phyloP scores from a whole-genome alignment of 2,888 invertebrate genomes.

The Malthinus seriepunctatus region DNA sequence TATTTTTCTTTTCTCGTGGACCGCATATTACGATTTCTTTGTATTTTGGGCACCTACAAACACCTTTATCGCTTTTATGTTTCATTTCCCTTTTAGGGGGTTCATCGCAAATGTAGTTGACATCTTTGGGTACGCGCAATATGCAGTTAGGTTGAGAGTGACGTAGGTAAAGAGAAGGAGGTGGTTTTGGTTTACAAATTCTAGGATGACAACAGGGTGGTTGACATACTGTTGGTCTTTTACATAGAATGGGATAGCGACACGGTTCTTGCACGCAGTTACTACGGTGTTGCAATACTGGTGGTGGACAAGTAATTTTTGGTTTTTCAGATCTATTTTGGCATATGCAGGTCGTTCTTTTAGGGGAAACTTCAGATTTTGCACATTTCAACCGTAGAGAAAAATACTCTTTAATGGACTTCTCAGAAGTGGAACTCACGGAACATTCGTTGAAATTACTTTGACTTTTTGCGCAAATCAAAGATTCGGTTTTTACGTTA shows the following conservation, averaged over 20 bases:
- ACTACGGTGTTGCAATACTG: too few relatives aligned
- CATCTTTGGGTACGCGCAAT: too few relatives aligned
- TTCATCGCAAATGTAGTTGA: too few relatives aligned
- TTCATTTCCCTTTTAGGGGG: too few relatives aligned
- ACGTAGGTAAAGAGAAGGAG: not conserved
- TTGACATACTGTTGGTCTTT: not conserved
- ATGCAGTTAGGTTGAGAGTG: too few relatives aligned
- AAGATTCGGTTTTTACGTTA: slow-evolving; percentile 2
- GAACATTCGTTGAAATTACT: slow-evolving; percentile 15
- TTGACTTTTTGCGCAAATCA: slow-evolving; percentile 12
- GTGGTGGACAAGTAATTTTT: not conserved
- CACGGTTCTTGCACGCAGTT: not conserved
- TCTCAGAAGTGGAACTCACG: too few relatives aligned
- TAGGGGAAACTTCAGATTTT: slow-evolving; percentile 5
- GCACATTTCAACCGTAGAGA: slow-evolving; percentile 7
- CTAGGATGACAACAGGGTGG: not conserved
- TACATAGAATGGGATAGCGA: not conserved
- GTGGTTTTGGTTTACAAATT: not conserved
- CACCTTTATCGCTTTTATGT: too few relatives aligned
- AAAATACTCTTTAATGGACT: not conserved
- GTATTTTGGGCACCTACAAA: too few relatives aligned
- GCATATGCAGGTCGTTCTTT: not conserved
- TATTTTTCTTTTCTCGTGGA: not conserved
- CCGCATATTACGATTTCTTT: not conserved
- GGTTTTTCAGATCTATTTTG: not conserved